Evolutionary conservation across 2,797 vertebrate species (phyloP), one percentile per base, ranked within the genome.

Genomic region (Balearica regulorum): DNA sequence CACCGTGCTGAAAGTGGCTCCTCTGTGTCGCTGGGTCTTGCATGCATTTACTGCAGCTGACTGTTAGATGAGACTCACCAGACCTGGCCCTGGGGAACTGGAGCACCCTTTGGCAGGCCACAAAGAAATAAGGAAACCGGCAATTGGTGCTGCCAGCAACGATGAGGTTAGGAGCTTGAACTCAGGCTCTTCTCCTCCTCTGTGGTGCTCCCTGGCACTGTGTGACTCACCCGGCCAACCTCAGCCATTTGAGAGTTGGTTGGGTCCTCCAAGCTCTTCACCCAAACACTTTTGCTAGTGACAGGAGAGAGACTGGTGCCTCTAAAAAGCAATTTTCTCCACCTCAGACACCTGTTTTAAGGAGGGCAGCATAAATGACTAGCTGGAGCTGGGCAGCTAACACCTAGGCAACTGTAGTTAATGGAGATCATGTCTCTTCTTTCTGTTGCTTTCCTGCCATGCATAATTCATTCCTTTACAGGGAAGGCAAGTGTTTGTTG

Each of bases 21-120:
- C 0, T 0, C 71, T 43, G 10, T 29, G 58, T 66, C 0, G 0
- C 61, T 65, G 39, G 2, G 24, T 46, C 57, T 70, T 0, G 0
- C 0, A 1, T 0, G 0, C 2, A 0, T 68, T 72, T 71, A 12
- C 44, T 49, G 53, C 26, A 58, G 22, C 6, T n/a, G 33, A 43
- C 6, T 62, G 21, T 33, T 64, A 58, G 44, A 57, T 0, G 10
- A 65, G 35, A 33, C 24, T 77, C 33, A 10, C 13, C 22, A 57
- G 54, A 37, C 26, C 24, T 28, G 35, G 13, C n/a, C 26, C 29
- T 49, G 58, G 41, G 33, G 13, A 66, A 7, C 0, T 71, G 37
- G 37, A 64, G 10, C 20, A 12, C 26, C 26, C 44, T 70, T 77
- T 79, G 57, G 8, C 70, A 91, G 48, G 11, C 26, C 19, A 4